A percentile compares a stretch with the other conserved stretches of the same genome.
phyloP scores from a whole-genome alignment of 1,140 invertebrate genomes.

The Bombus confusus region DNA sequence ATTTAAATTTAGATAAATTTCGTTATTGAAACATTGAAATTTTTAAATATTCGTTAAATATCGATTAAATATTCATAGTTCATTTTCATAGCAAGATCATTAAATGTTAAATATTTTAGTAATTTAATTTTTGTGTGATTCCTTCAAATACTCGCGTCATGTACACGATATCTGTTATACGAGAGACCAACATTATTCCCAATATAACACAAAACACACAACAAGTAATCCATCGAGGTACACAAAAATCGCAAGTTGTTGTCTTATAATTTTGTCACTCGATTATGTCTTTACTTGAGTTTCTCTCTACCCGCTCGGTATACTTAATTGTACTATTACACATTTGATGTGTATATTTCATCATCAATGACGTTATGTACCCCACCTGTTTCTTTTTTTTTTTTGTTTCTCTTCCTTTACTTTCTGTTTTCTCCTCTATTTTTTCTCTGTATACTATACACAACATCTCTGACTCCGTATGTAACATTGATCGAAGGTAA shows the following conservation, averaged over 20 bases:
- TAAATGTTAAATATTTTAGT: background rate
- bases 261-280: constrained; percentile 74
- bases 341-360: constrained; percentile 62
- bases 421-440: constrained; percentile 39
- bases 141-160: background rate
- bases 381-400: constrained; percentile 3
- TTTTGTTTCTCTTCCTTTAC: constrained; percentile 49
- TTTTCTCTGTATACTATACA: constrained; percentile 46
- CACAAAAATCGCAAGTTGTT: constrained; percentile 72
- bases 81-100: background rate
- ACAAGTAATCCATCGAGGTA: background rate
- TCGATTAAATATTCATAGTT: background rate
- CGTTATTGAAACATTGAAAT: background rate
- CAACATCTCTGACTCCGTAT: constrained; percentile 6
- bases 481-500: background rate
- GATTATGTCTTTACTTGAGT: constrained; percentile 74
- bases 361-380: constrained; percentile 61
- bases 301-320: constrained; percentile 83
- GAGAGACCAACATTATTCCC: background rate
- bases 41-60: background rate
- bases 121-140: background rate
- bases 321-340: constrained; percentile 68
- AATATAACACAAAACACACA: constrained; percentile 20
- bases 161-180: background rate
- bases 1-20: background rate